Percentiles rank a stretch among this genome's conserved stretches.
phyloP scores from a whole-genome alignment of 2,888 invertebrate species.

The Diadromus collaris region DNA sequence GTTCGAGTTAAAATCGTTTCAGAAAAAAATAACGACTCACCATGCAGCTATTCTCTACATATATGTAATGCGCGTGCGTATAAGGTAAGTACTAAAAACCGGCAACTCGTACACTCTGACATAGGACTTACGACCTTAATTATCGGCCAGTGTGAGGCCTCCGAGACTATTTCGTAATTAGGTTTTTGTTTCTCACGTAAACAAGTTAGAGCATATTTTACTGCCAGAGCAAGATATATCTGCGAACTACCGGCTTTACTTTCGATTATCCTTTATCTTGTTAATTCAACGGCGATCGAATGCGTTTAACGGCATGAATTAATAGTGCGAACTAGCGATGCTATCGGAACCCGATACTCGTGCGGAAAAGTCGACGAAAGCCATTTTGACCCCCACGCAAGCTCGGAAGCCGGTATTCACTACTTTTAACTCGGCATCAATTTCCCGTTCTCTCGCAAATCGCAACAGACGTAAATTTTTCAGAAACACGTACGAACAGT shows the following conservation, averaged over 20 bases:
- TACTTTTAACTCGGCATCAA: constrained; percentile 16
- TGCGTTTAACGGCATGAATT: constrained; percentile 39
- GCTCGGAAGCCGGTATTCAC: constrained; percentile 20
- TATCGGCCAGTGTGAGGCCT: neutral
- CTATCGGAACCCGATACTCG: constrained; percentile 10
- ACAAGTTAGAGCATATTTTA: constrained; percentile 40
- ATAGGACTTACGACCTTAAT: no score
- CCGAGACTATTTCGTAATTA: neutral
- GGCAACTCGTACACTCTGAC: no score
- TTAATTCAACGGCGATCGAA: neutral
- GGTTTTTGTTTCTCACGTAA: neutral
- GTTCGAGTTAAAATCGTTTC: no score
- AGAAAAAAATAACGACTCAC: no score
- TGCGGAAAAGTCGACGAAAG: constrained; percentile 3
- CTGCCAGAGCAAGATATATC: constrained; percentile 11
- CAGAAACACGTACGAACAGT: neutral
- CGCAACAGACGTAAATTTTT: neutral
- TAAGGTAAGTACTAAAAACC: no score
- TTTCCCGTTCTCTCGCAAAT: constrained; percentile 20
- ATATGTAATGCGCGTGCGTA: no score
- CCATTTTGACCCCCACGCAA: constrained; percentile 16
- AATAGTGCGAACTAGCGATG: constrained; percentile 8
- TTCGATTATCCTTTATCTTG: constrained; percentile 33
- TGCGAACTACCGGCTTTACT: constrained; percentile 38
- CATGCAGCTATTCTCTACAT: no score